Evolutionary conservation across 2,888 invertebrate species (phyloP), one percentile per base, ranked within the genome.

Genomic region (Cybosia mesomella): DNA sequence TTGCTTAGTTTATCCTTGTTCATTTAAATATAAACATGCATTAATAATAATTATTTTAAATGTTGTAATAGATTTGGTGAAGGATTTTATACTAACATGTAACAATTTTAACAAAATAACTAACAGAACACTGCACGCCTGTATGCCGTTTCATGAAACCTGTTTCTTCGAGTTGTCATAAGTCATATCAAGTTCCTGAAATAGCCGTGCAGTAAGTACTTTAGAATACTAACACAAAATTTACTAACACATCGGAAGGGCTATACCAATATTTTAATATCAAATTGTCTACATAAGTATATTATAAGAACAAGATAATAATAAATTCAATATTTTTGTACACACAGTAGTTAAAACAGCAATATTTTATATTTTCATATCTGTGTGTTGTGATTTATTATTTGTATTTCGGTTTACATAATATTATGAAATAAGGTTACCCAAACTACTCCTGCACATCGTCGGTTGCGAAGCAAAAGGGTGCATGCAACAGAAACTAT

Each of bases 121-220:
- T 94, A 93, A 94, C 94, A 95, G 95, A 94, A 71, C 93, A 95
- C 91, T 95, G 95, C 88, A 94, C 95, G 67, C 95, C 95, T 54
- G 94, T 95, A 73, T 95, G 95, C 91, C 95, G 95, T 77, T 95
- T 95, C 87, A 95, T 95, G 95, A 95, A 94, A 90, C 92, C 93
- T 36, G 89, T 92, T 72, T 77, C 92, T 57, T 83, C 92, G 76
- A 83, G 86, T 84, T 92, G 86, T 85, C 89, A 87, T 86, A 90
- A 87, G 81, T 83, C 91, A 76, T 93, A 93, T 86, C 90, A 91
- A 87, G 92, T 94, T 76, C 95, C 95, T 43, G 92, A 94, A 80
- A 95, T 95, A 63, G 94, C 94, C 70, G 91, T 95, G 54, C 95
- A 95, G 95, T 95, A 89, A 95, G 95, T 94, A 93, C 76, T 63